phyloP scores from a whole-genome alignment of 2,888 invertebrate genomes.

The Dryomyza anilis region DNA sequence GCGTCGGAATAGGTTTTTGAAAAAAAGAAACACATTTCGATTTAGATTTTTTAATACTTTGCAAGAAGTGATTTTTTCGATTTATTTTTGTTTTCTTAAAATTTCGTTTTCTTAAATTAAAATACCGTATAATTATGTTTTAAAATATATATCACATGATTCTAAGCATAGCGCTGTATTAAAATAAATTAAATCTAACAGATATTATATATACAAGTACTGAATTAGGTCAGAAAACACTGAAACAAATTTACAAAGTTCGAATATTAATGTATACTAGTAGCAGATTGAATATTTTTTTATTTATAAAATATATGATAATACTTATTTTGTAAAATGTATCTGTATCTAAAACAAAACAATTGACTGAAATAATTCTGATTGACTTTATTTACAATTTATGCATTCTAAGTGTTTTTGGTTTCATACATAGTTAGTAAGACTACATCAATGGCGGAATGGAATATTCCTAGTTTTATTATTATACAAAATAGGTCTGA shows the following conservation, averaged over 20 bases:
- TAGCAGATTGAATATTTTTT: too few relatives aligned
- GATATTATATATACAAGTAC: too few relatives aligned
- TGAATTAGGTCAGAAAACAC: too few relatives aligned
- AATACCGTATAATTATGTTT: not conserved
- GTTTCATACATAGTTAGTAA: not conserved
- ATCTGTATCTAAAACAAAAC: not conserved
- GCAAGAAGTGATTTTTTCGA: not conserved
- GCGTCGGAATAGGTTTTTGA: not conserved
- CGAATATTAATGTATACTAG: too few relatives aligned
- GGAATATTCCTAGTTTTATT: too few relatives aligned
- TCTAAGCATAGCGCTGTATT: too few relatives aligned
- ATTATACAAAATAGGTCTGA: too few relatives aligned
- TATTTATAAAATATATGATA: too few relatives aligned
- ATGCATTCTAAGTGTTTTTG: not conserved
- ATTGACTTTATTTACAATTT: not conserved
- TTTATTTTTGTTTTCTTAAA: not conserved
- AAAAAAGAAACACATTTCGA: not conserved
- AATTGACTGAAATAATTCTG: not conserved
- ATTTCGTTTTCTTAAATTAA: not conserved
- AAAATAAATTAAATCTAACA: too few relatives aligned
- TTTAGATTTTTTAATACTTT: not conserved
- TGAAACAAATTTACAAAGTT: too few relatives aligned
- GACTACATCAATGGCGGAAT: too few relatives aligned
- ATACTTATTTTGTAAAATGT: constrained; percentile 15
- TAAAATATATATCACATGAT: constrained; percentile 27